Conservation (phyloP, 2,113 vertebrate species). For the Uropsilus gracilis region DNA sequence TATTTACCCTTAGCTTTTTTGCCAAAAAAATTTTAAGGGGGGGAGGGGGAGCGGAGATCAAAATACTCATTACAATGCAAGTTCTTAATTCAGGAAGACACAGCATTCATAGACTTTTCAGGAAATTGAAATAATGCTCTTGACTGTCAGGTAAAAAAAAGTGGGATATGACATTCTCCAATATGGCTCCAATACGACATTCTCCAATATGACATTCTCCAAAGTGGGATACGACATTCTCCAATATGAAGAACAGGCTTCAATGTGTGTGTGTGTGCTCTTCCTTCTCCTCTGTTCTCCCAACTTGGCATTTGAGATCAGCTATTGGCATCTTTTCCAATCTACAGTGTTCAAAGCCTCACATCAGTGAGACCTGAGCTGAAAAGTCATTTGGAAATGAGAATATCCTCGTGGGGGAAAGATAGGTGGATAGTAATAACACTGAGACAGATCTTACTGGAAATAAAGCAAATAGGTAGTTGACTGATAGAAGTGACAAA, state of each 20-base stretch:
- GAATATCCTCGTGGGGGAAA: background rate
- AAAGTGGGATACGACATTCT: background rate
- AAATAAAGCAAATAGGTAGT: background rate
- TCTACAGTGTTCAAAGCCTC: background rate
- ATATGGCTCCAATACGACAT: background rate
- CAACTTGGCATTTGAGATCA: background rate
- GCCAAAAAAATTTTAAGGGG: background rate
- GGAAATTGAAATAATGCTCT: background rate
- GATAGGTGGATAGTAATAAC: background rate
- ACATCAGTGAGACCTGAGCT: background rate
- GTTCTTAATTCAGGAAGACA: background rate
- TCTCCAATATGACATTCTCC: background rate
- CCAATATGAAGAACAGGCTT: too few relatives aligned
- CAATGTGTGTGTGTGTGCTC: too few relatives aligned
- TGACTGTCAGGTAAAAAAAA: rapidly evolving
- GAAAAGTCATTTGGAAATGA: background rate
- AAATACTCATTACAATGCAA: background rate
- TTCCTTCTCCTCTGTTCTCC: background rate
- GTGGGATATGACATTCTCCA: background rate
- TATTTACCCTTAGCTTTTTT: background rate
- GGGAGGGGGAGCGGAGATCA: background rate
- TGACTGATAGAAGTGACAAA: background rate
- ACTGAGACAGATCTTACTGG: background rate
- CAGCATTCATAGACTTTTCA: background rate
- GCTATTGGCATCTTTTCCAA: background rate